A percentile compares a stretch with the other conserved stretches of the same genome.
Evolutionary conservation across 2,113 vertebrate genomes (phyloP).

Genomic region (Trochalopteron elliotii): DNA sequence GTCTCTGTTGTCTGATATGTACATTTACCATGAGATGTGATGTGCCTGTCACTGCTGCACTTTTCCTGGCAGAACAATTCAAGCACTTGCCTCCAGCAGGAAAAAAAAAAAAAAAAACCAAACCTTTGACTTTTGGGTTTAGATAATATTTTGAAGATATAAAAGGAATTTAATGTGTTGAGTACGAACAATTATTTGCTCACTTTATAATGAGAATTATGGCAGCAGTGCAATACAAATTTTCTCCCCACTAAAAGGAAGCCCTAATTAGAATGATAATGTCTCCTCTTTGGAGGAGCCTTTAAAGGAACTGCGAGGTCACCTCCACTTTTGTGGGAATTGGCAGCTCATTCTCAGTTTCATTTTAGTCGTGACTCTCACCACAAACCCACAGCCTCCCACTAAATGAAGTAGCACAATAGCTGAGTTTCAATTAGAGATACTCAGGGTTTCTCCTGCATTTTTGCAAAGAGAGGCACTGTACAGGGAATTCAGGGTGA

Average conservation of each 20-base stretch:
- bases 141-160: background rate
- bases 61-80: background rate
- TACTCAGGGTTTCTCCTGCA: background rate
- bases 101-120: too few species aligned
- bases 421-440: background rate
- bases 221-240: background rate
- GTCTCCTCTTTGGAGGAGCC: background rate
- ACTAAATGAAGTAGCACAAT: background rate
- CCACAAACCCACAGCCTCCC: background rate
- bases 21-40: background rate
- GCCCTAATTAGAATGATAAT: slow-evolving; percentile 21
- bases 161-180: background rate
- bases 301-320: background rate
- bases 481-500: background rate
- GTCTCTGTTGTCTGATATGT: background rate
- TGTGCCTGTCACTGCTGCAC: fast-evolving
- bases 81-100: background rate
- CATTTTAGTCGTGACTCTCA: background rate
- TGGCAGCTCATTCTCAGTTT: background rate
- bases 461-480: background rate
- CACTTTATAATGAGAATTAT: background rate
- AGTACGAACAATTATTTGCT: background rate
- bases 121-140: background rate
- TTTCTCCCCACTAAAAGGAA: background rate
- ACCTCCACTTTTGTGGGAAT: slow-evolving; percentile 10